Base-by-base conservation (phyloP, 2,113 vertebrate species). In the Poeciliopsis turrubarensis region DNA sequence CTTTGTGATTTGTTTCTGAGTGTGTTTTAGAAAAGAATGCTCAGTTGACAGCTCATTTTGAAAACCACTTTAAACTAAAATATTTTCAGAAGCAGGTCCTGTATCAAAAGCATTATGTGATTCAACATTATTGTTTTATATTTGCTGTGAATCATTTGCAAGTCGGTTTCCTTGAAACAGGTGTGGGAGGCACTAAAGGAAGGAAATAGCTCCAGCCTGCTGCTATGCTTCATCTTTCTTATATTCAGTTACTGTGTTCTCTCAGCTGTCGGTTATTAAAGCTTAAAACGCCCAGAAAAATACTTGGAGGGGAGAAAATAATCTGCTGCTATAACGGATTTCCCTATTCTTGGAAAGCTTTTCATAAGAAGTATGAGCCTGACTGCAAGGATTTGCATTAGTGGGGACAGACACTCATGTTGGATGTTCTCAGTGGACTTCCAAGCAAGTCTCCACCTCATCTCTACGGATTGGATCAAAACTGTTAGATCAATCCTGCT, bases 371-470 rank as follows among this genome's bases (percentile, higher is more conserved):
- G 60, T 61, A 61, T 77, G n/a, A 57, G 75, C 65, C 65, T 44
- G 31, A 67, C 76, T 78, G 65, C 51, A 63, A 65, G 68, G 77
- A 74, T 82, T 79, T 80, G 70, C 32, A 66, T 87, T 79, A 44
- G 47, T 68, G 51, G 84, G 32, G 61, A 72, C 69, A 37, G 51
- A 72, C 41, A 51, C n/a, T 68, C 68, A 64, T 73, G 61, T 22
- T 63, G 13, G 32, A 69, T 32, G 61, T 73, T 75, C 62, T 37
- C n/a, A 54, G 41, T 34, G 13, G 31, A 68, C 64, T 78, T 25
- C 14, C 17, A 32, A 57, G 71, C 26, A 5, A 39, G 26, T 61
- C 78, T 61, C 51, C 19, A 62, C 31, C 69, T 78, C 41, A 79
- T 66, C 57, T 54, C 17, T 27, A 8, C 44, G 67, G 64, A 65